Conservation (phyloP, 2,113 vertebrate species). For the Patagioenas fasciata region DNA sequence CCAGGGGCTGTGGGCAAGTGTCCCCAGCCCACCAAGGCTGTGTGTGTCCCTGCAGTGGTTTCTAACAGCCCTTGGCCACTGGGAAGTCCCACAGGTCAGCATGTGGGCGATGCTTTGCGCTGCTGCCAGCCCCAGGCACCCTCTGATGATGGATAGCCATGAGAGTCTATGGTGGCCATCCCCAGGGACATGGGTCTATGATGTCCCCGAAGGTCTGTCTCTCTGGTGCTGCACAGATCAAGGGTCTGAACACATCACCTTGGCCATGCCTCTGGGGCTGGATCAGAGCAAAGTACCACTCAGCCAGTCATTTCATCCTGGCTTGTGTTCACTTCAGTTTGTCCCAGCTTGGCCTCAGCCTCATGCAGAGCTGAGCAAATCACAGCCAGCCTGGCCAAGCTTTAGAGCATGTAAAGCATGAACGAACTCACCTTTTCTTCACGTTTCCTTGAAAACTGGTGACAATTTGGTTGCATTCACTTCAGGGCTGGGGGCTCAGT, state of each 20-base stretch:
- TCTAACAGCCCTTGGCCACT: background rate
- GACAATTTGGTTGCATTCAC: background rate
- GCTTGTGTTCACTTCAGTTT: background rate
- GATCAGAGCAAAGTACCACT: background rate
- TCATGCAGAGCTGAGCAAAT: accelerated
- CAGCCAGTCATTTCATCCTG: background rate
- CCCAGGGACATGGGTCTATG: background rate
- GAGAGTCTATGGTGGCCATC: accelerated
- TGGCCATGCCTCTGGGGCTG: background rate
- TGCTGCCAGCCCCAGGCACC: background rate
- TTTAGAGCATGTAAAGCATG: background rate
- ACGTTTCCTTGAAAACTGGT: background rate
- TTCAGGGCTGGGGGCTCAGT: background rate
- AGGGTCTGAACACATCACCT: background rate
- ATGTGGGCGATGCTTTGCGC: accelerated
- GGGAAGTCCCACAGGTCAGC: background rate
- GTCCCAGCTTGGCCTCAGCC: background rate
- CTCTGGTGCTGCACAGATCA: background rate
- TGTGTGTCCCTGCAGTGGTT: background rate
- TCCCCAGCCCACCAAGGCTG: background rate
- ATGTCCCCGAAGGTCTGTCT: background rate
- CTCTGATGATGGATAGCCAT: background rate
- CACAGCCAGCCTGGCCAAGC: background rate
- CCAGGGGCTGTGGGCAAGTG: background rate
- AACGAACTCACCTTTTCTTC: background rate